Percentiles rank a stretch among this genome's conserved stretches.
These are phyloP conservation scores for Typhlichthys subterraneus DNA, from an alignment of 2,797 vertebrate genomes.

Conservation along the genomic window DNA sequence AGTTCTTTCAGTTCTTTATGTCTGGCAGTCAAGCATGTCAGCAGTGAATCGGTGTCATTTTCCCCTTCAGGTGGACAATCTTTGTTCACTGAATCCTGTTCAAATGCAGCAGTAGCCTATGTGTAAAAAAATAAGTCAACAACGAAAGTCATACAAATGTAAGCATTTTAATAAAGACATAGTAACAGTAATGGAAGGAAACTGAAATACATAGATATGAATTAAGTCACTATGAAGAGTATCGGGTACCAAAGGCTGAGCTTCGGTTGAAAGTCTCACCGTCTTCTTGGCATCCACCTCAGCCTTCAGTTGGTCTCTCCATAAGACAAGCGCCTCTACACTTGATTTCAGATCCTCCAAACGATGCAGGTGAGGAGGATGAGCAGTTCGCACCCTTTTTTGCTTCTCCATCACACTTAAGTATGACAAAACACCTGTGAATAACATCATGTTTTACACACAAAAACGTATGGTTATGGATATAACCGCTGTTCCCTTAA, in stretches of 20 bases:
- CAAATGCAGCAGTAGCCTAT: no score
- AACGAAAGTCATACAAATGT: background rate
- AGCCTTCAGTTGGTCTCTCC: slow-evolving; percentile 74
- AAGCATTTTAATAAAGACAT: background rate
- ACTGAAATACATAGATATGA: no score
- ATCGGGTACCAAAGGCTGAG: background rate
- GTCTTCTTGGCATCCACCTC: slow-evolving; percentile 61
- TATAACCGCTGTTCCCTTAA: no score
- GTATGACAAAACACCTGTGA: slow-evolving; percentile 78
- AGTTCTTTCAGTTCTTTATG: slow-evolving; percentile 68
- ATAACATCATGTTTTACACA: background rate
- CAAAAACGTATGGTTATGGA: no score
- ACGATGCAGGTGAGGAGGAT: slow-evolving; percentile 32
- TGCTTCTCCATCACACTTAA: slow-evolving; percentile 76
- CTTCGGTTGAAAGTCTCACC: slow-evolving; percentile 56
- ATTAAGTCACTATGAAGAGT: background rate
- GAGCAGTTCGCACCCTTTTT: slow-evolving; percentile 27
- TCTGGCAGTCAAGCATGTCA: slow-evolving; percentile 69
- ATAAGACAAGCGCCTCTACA: slow-evolving; percentile 62
- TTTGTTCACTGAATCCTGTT: slow-evolving; percentile 35
- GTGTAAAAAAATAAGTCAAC: background rate
- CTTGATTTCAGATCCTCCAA: slow-evolving; percentile 54
- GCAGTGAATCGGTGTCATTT: slow-evolving; percentile 33
- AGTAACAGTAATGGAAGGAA: background rate
- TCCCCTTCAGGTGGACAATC: slow-evolving; percentile 30